Base-by-base conservation (phyloP, 2,888 invertebrate genomes). In the Brachyopa scutellaris region DNA sequence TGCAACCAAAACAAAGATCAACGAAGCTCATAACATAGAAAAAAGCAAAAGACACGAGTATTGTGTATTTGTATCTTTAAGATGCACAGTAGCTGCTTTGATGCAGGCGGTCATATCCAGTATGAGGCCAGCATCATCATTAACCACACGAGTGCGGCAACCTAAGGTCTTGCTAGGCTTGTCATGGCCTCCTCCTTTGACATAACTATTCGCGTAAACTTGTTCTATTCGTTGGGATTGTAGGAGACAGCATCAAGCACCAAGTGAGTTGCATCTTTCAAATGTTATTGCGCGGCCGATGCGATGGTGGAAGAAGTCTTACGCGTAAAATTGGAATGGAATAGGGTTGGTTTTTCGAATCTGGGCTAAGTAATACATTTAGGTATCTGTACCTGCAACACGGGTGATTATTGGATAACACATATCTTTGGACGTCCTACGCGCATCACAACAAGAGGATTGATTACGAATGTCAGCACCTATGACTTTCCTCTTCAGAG, bases 1-100 rank as follows among this genome's bases (percentile, higher is more conserved):
- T 47, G 66, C 66, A 79, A 79, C 73, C 45, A 79, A 73, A 79
- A 73, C 73, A 73, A 79, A 73, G 78, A 57, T 51, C 29, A 57
- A 64, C 57, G 40, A 69, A 67, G 17, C 13, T 40, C 36, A n/a
- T n/a, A 42, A 9, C 40, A 53, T 9, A 29, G 19, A 53, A 23
- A 36, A 23, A n/a, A n/a, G n/a, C n/a, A n/a, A 38, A 51, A 17
- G 21, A 51, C 6, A 51, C 17, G 7, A 45, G 19, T 15, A 26
- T 67, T 69, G 42, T 66, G 40, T 59, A 45, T 76, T 33, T 76
- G 36, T n/a, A n/a, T n/a, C n/a, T n/a, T n/a, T 33, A 51, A 69
- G 55, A 53, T 67, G 59, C 78, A 78, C 79, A 79, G 79, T 67
- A 79, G 79, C 78, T 66, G 66, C 23, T 5, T 40, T n/a, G 64